Conservation (phyloP, 92 coral and sea anemone genomes). For the Zoanthus solanderi region DNA sequence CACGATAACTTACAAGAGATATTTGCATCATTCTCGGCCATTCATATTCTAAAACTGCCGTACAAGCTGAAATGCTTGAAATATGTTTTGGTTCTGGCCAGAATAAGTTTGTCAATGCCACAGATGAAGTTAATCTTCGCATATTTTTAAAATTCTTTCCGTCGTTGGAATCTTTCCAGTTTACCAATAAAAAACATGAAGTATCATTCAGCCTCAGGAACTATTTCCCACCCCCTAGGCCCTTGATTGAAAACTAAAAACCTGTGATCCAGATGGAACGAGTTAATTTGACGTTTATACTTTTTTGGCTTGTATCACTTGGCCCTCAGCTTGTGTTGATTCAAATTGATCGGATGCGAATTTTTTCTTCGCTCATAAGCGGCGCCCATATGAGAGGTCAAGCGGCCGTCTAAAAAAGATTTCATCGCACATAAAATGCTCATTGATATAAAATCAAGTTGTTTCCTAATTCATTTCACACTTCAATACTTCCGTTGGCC, state of each 20-base stretch:
- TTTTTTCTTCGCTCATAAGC: not conserved
- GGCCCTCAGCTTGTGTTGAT: constrained; percentile 13
- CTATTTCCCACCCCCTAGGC: not conserved
- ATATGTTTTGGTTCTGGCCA: too few species aligned
- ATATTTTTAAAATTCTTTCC: too few species aligned
- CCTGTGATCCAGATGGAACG: not conserved
- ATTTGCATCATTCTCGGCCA: too few species aligned
- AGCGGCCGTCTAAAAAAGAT: constrained; percentile 17
- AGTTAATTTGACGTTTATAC: not conserved
- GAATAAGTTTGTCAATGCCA: too few species aligned
- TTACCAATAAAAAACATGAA: too few species aligned
- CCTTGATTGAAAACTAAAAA: not conserved
- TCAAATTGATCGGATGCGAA: constrained; percentile 23
- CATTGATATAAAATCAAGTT: not conserved
- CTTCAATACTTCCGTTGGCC: not conserved
- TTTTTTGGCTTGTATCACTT: not conserved
- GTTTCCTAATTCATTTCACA: not conserved
- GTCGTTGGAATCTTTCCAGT: too few species aligned
- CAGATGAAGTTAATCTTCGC: too few species aligned
- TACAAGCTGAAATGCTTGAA: too few species aligned
- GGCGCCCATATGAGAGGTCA: constrained; percentile 15
- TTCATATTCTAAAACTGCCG: too few species aligned
- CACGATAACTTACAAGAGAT: too few species aligned
- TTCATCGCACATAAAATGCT: constrained; percentile 44
- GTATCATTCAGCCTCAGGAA: not conserved